phyloP scores from a whole-genome alignment of 1,140 invertebrate genomes.

The Temnothorax nylanderi region DNA sequence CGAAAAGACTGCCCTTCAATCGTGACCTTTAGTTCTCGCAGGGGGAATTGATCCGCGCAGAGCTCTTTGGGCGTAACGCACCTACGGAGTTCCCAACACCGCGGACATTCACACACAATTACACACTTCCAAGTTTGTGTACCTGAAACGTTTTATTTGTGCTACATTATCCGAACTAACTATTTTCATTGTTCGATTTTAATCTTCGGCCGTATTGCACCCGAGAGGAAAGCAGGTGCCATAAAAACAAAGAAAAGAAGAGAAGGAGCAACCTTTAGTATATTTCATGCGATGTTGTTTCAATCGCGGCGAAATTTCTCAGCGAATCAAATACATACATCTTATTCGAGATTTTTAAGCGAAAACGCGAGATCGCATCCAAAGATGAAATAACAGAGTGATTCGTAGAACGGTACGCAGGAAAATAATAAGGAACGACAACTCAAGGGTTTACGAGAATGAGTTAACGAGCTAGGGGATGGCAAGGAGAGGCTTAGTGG shows the following conservation, averaged over 20 bases:
- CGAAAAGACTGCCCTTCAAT: not conserved
- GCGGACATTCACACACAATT: too few species aligned
- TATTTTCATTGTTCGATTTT: too few species aligned
- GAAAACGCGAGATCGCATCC: not conserved
- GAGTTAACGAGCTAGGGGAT: constrained; percentile 15
- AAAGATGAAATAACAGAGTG: not conserved
- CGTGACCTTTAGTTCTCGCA: not conserved
- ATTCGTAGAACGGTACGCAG: not conserved
- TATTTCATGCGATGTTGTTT: not conserved
- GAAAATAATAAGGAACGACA: constrained; percentile 35
- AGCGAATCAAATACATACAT: not conserved
- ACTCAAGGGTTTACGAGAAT: constrained; percentile 10
- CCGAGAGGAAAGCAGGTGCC: too few species aligned
- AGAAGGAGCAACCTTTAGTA: not conserved
- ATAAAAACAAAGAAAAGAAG: too few species aligned
- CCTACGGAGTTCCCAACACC: too few species aligned
- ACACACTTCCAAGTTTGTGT: too few species aligned
- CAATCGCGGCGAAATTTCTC: not conserved
- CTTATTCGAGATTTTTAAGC: not conserved
- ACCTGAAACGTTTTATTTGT: too few species aligned
- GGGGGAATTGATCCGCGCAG: too few species aligned
- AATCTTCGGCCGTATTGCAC: too few species aligned
- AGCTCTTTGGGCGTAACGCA: too few species aligned
- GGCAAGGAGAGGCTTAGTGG: constrained; percentile 28
- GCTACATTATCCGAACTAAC: too few species aligned